Conservation (phyloP, 1,140 invertebrate species). For the Lasaia peninsularis region DNA sequence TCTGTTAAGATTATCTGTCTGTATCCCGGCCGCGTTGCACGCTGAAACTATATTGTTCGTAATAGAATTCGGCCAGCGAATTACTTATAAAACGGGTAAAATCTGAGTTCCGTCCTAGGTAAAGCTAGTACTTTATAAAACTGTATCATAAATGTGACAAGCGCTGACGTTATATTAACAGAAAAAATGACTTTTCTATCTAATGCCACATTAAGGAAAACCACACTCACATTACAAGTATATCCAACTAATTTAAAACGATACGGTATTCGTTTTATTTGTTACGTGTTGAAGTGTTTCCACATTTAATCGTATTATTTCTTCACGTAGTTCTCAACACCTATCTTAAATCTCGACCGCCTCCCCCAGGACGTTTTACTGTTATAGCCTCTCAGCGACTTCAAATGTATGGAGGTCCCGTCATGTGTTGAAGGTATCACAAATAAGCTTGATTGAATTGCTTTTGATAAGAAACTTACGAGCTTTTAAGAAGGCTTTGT, state of each 20-base stretch:
- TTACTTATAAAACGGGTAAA: too few species aligned
- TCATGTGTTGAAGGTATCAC: slow-evolving; percentile 4
- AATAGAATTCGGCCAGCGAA: too few species aligned
- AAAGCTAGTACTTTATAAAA: too few species aligned
- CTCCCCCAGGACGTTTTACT: slow-evolving; percentile 25
- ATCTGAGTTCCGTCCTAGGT: too few species aligned
- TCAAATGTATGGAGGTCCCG: slow-evolving; percentile 21
- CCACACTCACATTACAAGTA: too few species aligned
- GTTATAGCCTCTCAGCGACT: slow-evolving; percentile 21
- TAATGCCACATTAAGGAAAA: too few species aligned
- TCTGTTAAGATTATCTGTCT: too few species aligned
- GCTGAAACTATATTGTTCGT: too few species aligned
- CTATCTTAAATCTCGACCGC: slow-evolving; percentile 43
- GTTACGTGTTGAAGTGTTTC: neutral
- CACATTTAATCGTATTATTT: slow-evolving; percentile 30
- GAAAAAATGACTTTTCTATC: too few species aligned
- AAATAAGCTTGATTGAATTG: slow-evolving; percentile 6
- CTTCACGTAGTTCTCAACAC: slow-evolving; percentile 33
- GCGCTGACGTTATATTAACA: too few species aligned
- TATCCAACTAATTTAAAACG: neutral
- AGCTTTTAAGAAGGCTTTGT: neutral
- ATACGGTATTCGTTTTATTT: neutral
- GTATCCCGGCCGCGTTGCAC: too few species aligned
- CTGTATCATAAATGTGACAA: too few species aligned
- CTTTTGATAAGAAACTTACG: neutral